Percentiles rank a stretch among this genome's conserved stretches.
phyloP scores from a whole-genome alignment of 2,797 vertebrate species.

The Scyliorhinus canicula region DNA sequence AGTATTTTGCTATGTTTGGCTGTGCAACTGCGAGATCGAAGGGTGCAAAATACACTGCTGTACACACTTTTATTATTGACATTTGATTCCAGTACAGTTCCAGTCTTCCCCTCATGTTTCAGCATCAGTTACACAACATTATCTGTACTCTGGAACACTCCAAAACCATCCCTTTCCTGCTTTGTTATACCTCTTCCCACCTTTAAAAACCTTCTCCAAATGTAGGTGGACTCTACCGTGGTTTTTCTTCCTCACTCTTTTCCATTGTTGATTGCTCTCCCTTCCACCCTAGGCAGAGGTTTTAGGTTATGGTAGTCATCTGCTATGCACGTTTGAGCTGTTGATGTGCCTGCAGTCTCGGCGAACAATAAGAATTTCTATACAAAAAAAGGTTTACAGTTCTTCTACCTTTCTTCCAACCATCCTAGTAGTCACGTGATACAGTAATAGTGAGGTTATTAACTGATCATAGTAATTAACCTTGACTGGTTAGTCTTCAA shows the following conservation, averaged over 20 bases:
- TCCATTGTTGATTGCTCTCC: background rate
- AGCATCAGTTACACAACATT: background rate
- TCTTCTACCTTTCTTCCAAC: background rate
- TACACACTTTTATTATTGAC: background rate
- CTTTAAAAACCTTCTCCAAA: background rate
- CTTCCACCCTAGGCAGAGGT: background rate
- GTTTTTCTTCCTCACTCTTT: background rate
- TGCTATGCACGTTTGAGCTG: background rate
- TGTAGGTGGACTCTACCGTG: too few relatives aligned
- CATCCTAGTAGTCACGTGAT: background rate
- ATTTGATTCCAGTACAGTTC: background rate
- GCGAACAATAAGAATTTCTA: background rate
- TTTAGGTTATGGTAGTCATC: background rate
- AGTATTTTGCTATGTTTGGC: background rate
- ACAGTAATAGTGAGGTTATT: background rate
- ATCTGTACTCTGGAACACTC: background rate
- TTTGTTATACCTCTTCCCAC: background rate
- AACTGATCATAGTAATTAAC: background rate
- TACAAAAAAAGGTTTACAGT: background rate
- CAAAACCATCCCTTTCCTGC: too few relatives aligned
- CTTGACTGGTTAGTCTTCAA: background rate
- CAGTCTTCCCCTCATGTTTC: background rate
- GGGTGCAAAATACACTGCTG: background rate
- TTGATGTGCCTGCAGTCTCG: background rate
- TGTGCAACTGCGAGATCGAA: too few relatives aligned